Evolutionary conservation across 2,113 vertebrate species (phyloP).

Genomic region (Chrysemys picta): DNA sequence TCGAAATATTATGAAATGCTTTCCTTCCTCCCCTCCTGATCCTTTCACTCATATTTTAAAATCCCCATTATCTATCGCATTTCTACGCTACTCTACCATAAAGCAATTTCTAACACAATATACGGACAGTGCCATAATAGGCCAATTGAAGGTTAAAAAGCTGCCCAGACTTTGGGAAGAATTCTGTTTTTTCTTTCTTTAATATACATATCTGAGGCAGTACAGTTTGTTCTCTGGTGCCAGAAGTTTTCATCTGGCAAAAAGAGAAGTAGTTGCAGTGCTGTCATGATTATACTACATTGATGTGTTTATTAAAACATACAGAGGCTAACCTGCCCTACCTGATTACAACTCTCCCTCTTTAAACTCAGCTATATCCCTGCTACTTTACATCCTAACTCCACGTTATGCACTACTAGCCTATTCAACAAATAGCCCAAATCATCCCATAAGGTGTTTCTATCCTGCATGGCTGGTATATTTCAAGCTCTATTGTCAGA

Average conservation of each 20-base stretch:
- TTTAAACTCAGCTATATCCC: background rate
- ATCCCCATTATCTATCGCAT: background rate
- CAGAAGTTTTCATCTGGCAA: background rate
- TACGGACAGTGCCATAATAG: background rate
- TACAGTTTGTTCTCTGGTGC: background rate
- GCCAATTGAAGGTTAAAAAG: background rate
- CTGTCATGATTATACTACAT: background rate
- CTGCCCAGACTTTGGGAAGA: background rate
- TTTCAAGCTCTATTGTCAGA: background rate
- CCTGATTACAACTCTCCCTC: no score
- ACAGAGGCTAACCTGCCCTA: background rate
- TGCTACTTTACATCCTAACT: background rate
- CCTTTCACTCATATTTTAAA: background rate
- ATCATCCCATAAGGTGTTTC: background rate
- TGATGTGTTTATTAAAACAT: background rate
- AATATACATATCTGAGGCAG: background rate
- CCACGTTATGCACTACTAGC: background rate
- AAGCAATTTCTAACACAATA: background rate
- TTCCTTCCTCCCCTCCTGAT: background rate
- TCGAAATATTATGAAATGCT: background rate
- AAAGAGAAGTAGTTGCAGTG: background rate
- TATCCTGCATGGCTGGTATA: background rate
- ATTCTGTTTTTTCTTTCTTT: background rate
- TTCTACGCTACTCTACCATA: background rate
- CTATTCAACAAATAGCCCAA: background rate